These are phyloP conservation scores for Sphaerophoria rueppellii DNA, from an alignment of 2,888 invertebrate species.

Conservation along the genomic window DNA sequence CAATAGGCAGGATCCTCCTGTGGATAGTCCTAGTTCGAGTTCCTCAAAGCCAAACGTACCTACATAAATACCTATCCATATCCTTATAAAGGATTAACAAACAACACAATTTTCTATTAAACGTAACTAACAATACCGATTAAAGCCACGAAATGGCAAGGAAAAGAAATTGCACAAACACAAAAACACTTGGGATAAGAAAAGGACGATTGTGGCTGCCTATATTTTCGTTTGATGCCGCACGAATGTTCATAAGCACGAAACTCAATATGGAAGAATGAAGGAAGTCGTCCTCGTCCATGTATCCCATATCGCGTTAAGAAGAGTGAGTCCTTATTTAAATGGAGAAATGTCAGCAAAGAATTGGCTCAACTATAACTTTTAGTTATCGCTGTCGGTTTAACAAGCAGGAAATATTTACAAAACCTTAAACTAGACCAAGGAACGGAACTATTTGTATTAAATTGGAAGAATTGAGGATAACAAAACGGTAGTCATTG, in stretches of 20 bases:
- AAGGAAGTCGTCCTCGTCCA: conserved; percentile 3
- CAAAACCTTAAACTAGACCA: conserved; percentile 41
- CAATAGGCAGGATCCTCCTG: conserved; percentile 46
- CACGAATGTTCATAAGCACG: conserved; percentile 69
- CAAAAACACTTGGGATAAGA: conserved; percentile 5
- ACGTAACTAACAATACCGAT: conserved; percentile 38
- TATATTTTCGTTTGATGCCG: conserved; percentile 47
- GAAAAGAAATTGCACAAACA: conserved; percentile 62
- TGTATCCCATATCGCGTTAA: conserved; percentile 47
- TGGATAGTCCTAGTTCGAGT: neutral
- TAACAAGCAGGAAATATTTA: conserved; percentile 17
- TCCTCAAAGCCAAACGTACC: conserved; percentile 39
- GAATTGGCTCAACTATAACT: neutral
- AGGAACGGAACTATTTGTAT: conserved; percentile 31
- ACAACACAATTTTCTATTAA: conserved; percentile 17
- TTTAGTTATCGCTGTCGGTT: neutral
- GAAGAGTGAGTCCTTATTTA: conserved; percentile 32
- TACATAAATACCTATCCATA: conserved; percentile 24
- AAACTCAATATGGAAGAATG: conserved; percentile 42
- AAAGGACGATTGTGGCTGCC: conserved; percentile 17
- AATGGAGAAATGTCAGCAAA: conserved; percentile 58
- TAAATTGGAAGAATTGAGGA: conserved; percentile 35
- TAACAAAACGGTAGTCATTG: conserved; percentile 25
- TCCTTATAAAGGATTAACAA: conserved; percentile 58
- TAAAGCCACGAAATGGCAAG: conserved; percentile 72